Percentiles rank a stretch among this genome's conserved stretches.
Evolutionary conservation across 2,888 invertebrate genomes (phyloP).

Genomic region (Neoascia interrupta): DNA sequence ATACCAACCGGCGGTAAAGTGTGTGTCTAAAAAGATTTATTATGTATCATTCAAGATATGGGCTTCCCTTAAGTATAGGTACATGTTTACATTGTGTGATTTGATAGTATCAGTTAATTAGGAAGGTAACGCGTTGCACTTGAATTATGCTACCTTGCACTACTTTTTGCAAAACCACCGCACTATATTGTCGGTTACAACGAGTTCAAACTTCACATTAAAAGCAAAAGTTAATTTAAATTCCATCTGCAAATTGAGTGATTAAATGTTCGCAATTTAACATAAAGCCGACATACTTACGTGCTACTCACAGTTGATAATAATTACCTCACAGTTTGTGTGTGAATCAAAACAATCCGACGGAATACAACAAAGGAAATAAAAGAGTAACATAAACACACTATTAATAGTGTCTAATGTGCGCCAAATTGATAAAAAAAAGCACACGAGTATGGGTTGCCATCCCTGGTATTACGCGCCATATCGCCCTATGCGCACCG

Average conservation of each 20-base stretch:
- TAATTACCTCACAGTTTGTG: constrained; percentile 27
- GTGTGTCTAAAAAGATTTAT: no score
- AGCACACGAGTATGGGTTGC: constrained; percentile 7
- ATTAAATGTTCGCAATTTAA: constrained; percentile 10
- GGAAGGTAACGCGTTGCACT: constrained; percentile 30
- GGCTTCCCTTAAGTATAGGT: no score
- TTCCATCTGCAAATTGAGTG: constrained; percentile 17
- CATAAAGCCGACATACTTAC: constrained; percentile 22
- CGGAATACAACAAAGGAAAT: not conserved
- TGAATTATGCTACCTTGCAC: constrained; percentile 53
- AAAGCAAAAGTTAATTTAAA: constrained; percentile 30
- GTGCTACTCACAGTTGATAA: constrained; percentile 11
- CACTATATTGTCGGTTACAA: constrained; percentile 20
- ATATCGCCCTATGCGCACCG: constrained; percentile 7
- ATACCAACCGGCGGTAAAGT: no score
- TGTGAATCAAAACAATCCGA: constrained; percentile 44
- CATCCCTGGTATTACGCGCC: constrained; percentile 24
- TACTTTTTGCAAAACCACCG: constrained; percentile 8
- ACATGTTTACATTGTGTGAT: no score
- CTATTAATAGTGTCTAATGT: constrained; percentile 33
- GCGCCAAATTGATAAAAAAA: constrained; percentile 61
- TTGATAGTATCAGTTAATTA: not conserved
- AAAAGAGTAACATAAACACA: constrained; percentile 2
- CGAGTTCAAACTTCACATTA: constrained; percentile 2
- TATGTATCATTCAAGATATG: no score